Percentiles rank a stretch among this genome's conserved stretches.
Conservation (phyloP, 2,113 vertebrate species). For the Mohoua ochrocephala region DNA sequence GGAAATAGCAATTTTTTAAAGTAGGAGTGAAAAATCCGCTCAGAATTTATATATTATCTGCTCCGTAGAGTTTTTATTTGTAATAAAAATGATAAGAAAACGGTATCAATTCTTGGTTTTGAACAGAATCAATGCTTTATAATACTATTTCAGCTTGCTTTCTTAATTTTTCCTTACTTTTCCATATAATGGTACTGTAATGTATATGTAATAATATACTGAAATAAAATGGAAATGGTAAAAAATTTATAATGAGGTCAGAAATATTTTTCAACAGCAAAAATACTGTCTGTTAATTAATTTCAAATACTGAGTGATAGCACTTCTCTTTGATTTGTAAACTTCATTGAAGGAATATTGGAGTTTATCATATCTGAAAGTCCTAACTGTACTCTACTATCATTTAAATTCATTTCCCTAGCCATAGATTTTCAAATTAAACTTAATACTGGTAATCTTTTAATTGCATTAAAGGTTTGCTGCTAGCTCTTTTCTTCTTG, state of each 20-base stretch:
- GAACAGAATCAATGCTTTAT: not conserved
- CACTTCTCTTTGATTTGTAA: not conserved
- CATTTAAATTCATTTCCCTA: not conserved
- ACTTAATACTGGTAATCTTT: not conserved
- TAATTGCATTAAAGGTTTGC: not conserved
- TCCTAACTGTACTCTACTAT: not conserved
- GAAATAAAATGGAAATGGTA: not conserved
- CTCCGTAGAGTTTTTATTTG: not conserved
- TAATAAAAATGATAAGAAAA: not conserved
- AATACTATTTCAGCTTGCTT: not conserved
- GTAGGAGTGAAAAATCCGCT: not conserved
- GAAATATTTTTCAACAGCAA: not conserved
- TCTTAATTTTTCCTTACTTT: not conserved
- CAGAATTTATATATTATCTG: not conserved
- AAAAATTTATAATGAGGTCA: not conserved
- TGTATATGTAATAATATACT: not conserved
- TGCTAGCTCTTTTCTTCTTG: not conserved
- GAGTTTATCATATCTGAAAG: not conserved
- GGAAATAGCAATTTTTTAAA: not conserved
- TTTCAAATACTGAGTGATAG: not conserved
- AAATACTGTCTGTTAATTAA: not conserved
- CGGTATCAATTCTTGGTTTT: not conserved
- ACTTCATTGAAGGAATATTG: not conserved
- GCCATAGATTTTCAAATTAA: not conserved
- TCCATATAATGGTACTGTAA: not conserved